Conservation (phyloP, 2,888 invertebrate species). For the Drosophila quinaria region DNA sequence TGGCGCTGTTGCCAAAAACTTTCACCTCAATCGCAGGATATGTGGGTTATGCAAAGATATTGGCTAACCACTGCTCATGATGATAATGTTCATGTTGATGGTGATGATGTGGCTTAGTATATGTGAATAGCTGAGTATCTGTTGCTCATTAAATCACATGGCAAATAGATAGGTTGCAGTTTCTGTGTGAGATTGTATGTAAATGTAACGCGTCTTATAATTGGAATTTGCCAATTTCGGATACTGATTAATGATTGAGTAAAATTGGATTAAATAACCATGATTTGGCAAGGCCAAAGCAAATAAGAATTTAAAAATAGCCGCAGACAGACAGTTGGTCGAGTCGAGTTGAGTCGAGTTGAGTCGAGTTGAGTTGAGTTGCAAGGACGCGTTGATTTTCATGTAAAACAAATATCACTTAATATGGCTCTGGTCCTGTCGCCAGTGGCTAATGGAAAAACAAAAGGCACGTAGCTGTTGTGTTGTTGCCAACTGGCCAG, state of each 20-base stretch:
- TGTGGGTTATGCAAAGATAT: conserved; percentile 54
- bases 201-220: conserved; percentile 47
- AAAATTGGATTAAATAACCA: conserved; percentile 61
- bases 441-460: conserved; percentile 70
- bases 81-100: conserved; percentile 18
- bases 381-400: conserved; percentile 73
- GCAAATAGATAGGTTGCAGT: conserved; percentile 10
- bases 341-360: neutral
- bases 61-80: conserved; percentile 12
- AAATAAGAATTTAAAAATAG: conserved; percentile 55
- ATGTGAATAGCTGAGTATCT: conserved; percentile 29
- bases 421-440: conserved; percentile 58
- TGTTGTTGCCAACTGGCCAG: conserved; percentile 28
- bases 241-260: conserved; percentile 56
- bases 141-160: conserved; percentile 54
- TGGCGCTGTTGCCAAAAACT: conserved; percentile 48
- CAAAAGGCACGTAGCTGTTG: conserved; percentile 72
- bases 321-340: conserved; percentile 24
- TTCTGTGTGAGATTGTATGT: conserved; percentile 11
- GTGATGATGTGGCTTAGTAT: conserved; percentile 31
- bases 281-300: conserved; percentile 58
- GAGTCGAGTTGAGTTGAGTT: neutral
- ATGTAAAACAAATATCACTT: conserved; percentile 81
- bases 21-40: conserved; percentile 48
- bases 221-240: conserved; percentile 49